Evolutionary conservation across 2,797 vertebrate species (phyloP).

Genomic region (Hydrophis major): DNA sequence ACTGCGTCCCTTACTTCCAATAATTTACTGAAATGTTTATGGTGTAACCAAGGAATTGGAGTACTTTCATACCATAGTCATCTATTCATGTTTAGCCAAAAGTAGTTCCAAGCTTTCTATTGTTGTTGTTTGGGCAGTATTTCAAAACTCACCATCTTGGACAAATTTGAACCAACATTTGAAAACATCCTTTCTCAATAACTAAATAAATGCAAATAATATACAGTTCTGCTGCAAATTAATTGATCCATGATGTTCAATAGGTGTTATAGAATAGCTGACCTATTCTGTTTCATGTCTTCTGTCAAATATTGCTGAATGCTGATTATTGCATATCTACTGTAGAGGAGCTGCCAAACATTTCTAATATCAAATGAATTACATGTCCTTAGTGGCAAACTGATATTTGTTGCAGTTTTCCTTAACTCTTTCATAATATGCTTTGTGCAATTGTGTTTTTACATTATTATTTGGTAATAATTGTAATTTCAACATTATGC

Average conservation of each 20-base stretch:
- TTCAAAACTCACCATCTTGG: not conserved
- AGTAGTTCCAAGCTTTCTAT: not conserved
- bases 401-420: not conserved
- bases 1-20: too few species aligned
- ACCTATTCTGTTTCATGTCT: not conserved
- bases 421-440: not conserved
- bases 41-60: not conserved
- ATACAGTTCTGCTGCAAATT: not conserved
- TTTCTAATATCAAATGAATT: not conserved
- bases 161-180: not conserved
- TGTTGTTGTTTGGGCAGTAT: not conserved
- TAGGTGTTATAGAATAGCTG: not conserved
- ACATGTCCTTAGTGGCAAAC: not conserved
- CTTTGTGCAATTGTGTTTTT: not conserved
- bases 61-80: not conserved
- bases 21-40: not conserved
- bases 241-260: not conserved
- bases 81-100: not conserved
- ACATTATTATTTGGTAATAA: not conserved
- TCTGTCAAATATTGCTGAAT: not conserved
- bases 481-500: not conserved
- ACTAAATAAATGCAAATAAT: not conserved
- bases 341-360: not conserved
- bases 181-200: not conserved
- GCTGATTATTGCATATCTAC: not conserved